A percentile compares a stretch with the other conserved stretches of the same genome.
These are phyloP conservation scores for Aspidoscelis tigris DNA, from an alignment of 2,113 vertebrate genomes.

Conservation along the genomic window DNA sequence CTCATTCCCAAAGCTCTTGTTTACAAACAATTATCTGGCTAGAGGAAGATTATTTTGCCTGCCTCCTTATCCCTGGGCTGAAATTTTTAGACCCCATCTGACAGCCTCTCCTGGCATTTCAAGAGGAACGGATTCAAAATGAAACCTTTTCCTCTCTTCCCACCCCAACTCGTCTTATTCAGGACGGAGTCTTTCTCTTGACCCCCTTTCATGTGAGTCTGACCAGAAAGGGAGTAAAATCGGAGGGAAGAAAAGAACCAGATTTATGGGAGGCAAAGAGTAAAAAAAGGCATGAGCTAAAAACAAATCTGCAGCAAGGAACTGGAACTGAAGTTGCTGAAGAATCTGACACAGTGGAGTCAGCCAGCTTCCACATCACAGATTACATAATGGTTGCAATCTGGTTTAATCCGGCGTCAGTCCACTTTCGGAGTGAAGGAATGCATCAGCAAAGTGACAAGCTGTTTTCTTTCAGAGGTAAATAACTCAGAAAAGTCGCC, in stretches of 20 bases:
- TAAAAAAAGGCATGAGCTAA: not conserved
- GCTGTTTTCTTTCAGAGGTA: too few relatives aligned
- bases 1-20: slow-evolving; percentile 51
- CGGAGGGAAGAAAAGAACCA: not conserved
- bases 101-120: slow-evolving; percentile 52
- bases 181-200: slow-evolving; percentile 13
- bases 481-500: too few relatives aligned
- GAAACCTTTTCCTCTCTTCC: slow-evolving; percentile 36
- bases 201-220: not conserved
- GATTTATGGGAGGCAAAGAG: not conserved
- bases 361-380: not conserved
- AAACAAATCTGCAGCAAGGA: not conserved
- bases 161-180: slow-evolving; percentile 13
- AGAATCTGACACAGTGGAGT: not conserved
- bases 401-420: too few relatives aligned
- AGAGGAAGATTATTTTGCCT: slow-evolving; percentile 53
- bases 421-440: too few relatives aligned
- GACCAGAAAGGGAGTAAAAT: slow-evolving; percentile 25
- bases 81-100: slow-evolving; percentile 48
- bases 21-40: slow-evolving; percentile 56
- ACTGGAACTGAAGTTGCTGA: not conserved
- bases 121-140: slow-evolving; percentile 57
- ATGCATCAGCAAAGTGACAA: too few relatives aligned
- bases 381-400: too few relatives aligned
- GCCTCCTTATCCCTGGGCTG: slow-evolving; percentile 63